Evolutionary conservation across 2,888 invertebrate species (phyloP).

Genomic region (Eupithecia inturbata): DNA sequence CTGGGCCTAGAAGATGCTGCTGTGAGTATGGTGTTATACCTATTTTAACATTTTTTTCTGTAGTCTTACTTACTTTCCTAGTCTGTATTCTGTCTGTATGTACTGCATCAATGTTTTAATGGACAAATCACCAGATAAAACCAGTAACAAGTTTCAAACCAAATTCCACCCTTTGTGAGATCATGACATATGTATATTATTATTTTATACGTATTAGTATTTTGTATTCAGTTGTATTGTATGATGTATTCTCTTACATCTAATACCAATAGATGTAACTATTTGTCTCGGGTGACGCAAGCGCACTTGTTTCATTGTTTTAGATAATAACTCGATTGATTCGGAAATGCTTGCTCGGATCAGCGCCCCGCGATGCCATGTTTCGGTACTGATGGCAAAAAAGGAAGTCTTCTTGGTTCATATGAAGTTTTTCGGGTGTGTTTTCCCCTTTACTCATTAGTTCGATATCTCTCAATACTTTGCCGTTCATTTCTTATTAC

Average conservation of each 20-base stretch:
- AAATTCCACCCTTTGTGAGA: constrained; percentile 1
- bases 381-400: constrained; percentile 34
- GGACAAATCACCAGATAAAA: background rate
- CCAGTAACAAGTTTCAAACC: background rate
- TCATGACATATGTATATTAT: too few species aligned
- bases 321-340: constrained; percentile 41
- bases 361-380: constrained; percentile 37
- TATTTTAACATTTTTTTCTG: background rate
- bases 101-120: background rate
- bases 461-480: background rate
- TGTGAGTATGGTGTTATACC: background rate
- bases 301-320: constrained; percentile 48
- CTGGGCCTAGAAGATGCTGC: background rate
- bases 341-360: constrained; percentile 33
- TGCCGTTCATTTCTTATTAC: background rate
- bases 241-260: constrained; percentile 16
- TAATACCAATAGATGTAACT: constrained; percentile 36
- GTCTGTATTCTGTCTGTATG: background rate
- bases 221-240: constrained; percentile 8
- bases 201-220: too few species aligned
- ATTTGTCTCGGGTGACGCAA: constrained; percentile 42
- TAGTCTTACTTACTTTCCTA: background rate
- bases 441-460: background rate
- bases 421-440: background rate
- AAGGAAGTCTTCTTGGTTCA: background rate